Conservation (phyloP, 2,113 vertebrate species). For the Anoura caudifer region DNA sequence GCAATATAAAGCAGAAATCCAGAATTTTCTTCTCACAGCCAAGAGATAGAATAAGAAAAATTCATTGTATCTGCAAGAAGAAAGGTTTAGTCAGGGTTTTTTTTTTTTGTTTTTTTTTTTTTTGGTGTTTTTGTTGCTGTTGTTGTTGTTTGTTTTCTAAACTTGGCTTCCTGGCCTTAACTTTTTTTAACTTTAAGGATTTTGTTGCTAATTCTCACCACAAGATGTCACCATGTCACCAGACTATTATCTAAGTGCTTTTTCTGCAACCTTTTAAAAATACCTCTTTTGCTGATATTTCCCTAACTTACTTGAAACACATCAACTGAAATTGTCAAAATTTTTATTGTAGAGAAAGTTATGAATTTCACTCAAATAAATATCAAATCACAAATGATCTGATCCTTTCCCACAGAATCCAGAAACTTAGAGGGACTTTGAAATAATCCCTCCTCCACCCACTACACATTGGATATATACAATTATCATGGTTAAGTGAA, state of each 20-base stretch:
- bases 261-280: neutral
- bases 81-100: neutral
- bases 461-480: neutral
- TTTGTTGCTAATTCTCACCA: slow-evolving; percentile 63
- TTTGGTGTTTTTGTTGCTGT: neutral
- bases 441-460: neutral
- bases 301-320: slow-evolving; percentile 54
- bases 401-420: slow-evolving; percentile 35
- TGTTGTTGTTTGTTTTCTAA: neutral
- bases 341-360: slow-evolving; percentile 49
- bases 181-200: neutral
- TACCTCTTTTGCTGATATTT: slow-evolving; percentile 34
- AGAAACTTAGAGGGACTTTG: slow-evolving; percentile 44
- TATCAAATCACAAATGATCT: slow-evolving; percentile 50
- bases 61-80: slow-evolving; percentile 2
- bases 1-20: neutral
- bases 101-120: neutral
- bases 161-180: neutral
- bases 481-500: neutral
- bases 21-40: neutral
- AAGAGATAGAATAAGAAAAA: slow-evolving; percentile 19
- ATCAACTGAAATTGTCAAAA: slow-evolving; percentile 53
- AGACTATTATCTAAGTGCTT: neutral
- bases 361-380: slow-evolving; percentile 63
- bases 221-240: slow-evolving; percentile 82